Evolutionary conservation across 2,797 vertebrate genomes (phyloP).

Genomic region (Paratrypauchen microcephalus): DNA sequence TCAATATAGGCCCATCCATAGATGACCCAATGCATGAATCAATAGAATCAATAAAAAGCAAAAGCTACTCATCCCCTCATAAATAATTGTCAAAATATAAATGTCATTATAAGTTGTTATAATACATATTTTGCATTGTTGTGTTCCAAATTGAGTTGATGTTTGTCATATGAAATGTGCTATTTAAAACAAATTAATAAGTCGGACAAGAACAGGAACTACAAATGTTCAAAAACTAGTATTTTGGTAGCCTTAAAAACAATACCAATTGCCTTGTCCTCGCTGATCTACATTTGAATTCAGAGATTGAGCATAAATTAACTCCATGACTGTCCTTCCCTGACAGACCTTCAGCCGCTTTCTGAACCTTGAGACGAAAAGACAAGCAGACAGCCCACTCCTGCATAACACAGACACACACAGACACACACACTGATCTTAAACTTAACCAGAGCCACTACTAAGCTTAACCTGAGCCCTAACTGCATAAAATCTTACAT

Average conservation of each 20-base stretch:
- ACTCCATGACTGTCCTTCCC: constrained; percentile 22
- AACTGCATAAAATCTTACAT: too few species aligned
- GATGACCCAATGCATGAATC: too few species aligned
- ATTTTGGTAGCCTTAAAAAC: constrained; percentile 13
- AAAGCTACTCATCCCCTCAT: not conserved
- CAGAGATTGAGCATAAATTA: constrained; percentile 15
- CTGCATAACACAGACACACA: constrained; percentile 28
- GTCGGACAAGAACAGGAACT: too few species aligned
- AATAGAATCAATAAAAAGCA: not conserved
- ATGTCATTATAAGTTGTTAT: not conserved
- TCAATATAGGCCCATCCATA: too few species aligned
- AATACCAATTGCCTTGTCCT: not conserved
- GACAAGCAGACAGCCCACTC: constrained; percentile 53
- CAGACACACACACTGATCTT: not conserved
- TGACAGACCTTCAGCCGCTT: constrained; percentile 37
- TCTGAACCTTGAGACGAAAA: constrained; percentile 46
- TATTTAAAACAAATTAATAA: too few species aligned
- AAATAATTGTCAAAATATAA: not conserved
- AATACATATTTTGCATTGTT: too few species aligned
- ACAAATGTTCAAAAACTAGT: constrained; percentile 22
- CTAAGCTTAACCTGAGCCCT: too few species aligned
- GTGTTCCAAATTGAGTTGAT: too few species aligned
- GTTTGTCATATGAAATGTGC: too few species aligned
- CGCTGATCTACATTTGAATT: constrained; percentile 13
- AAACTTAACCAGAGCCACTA: too few species aligned